phyloP scores from a whole-genome alignment of 2,797 vertebrate genomes.

The Alcedo quadribrachys region DNA sequence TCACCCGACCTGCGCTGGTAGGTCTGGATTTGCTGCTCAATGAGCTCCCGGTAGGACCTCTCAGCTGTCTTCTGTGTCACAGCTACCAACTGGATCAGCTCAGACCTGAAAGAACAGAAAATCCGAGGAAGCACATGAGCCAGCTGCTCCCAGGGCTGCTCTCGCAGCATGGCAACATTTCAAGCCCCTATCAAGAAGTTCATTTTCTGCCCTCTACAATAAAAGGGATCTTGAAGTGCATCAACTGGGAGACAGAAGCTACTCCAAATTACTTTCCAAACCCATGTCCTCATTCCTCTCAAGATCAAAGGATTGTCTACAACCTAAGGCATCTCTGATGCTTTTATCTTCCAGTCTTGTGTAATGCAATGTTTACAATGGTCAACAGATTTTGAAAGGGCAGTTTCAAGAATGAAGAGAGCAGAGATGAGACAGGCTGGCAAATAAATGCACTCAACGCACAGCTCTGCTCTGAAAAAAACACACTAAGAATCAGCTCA shows the following conservation, averaged over 20 bases:
- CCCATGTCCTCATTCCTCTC: not conserved
- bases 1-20: slow-evolving; percentile 91
- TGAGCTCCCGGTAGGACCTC: slow-evolving; percentile 89
- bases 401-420: not conserved
- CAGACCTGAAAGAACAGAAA: slow-evolving; percentile 81
- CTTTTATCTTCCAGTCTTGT: not conserved
- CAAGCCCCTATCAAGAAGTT: not conserved
- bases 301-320: slow-evolving; percentile 35
- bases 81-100: slow-evolving; percentile 94
- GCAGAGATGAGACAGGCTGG: not conserved
- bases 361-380: not conserved
- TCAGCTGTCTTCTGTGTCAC: slow-evolving; percentile 94
- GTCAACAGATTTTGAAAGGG: not conserved
- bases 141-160: not conserved
- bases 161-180: not conserved
- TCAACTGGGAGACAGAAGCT: not conserved
- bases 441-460: not conserved
- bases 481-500: not conserved
- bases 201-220: not conserved
- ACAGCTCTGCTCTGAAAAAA: not conserved
- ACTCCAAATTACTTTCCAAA: not conserved
- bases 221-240: not conserved
- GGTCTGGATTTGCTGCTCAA: slow-evolving; percentile 91
- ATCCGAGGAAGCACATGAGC: not conserved
- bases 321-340: not conserved